These are phyloP conservation scores for Mycalesis mineus DNA, from an alignment of 2,888 invertebrate genomes.

Conservation along the genomic window DNA sequence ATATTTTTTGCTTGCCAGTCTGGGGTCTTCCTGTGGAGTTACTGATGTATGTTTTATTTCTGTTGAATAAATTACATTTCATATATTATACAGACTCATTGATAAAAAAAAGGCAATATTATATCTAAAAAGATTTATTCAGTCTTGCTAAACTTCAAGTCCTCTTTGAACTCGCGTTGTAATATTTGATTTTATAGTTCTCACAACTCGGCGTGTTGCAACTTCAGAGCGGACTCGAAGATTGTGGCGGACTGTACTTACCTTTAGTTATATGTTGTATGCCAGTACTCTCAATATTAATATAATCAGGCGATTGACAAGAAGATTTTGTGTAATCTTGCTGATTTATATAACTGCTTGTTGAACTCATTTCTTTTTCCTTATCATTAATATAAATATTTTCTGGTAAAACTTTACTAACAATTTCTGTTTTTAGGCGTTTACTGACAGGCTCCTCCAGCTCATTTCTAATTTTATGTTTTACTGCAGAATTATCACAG, in stretches of 20 bases:
- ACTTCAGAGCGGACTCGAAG: too few species aligned
- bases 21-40: constrained; percentile 53
- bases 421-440: constrained; percentile 40
- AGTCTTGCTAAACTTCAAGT: too few species aligned
- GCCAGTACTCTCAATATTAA: constrained; percentile 28
- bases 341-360: constrained; percentile 16
- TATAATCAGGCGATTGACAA: constrained; percentile 62
- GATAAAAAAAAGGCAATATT: too few species aligned
- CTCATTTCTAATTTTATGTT: constrained; percentile 44
- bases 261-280: constrained; percentile 45
- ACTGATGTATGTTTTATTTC: constrained; percentile 52
- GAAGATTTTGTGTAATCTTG: constrained; percentile 35
- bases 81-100: not conserved
- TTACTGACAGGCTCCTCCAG: constrained; percentile 49
- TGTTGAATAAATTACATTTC: constrained; percentile 36
- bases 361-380: constrained; percentile 8
- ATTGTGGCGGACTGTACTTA: too few species aligned
- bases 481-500: constrained; percentile 35
- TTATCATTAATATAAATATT: constrained; percentile 26
- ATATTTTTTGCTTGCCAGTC: constrained; percentile 52
- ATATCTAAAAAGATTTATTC: too few species aligned
- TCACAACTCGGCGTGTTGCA: too few species aligned
- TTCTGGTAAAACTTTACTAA: constrained; percentile 22
- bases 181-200: too few species aligned
- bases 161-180: too few species aligned